These are phyloP conservation scores for Pristiophorus japonicus DNA, from an alignment of 2,113 vertebrate species.

Conservation along the genomic window DNA sequence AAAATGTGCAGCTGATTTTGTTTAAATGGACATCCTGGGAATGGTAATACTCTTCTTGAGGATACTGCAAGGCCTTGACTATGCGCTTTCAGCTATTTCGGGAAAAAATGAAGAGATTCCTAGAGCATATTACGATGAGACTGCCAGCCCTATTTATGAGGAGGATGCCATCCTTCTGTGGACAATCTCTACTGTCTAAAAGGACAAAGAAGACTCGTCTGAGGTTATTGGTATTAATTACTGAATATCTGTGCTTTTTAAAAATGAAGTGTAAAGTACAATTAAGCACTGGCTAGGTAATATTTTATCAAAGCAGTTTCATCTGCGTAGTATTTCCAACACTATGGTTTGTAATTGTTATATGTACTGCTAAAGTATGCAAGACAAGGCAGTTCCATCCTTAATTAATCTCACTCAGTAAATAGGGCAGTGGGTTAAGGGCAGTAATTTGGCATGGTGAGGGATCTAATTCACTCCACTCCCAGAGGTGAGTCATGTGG, in stretches of 20 bases:
- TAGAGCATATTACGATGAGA: background rate
- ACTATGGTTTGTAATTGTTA: background rate
- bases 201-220: background rate
- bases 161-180: background rate
- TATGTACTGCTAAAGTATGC: too few relatives aligned
- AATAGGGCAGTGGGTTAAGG: background rate
- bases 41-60: background rate
- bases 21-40: background rate
- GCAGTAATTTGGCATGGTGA: background rate
- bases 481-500: background rate
- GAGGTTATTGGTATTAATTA: background rate
- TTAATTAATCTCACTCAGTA: background rate
- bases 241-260: too few relatives aligned
- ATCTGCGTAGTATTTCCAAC: background rate
- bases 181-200: background rate
- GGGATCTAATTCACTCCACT: background rate
- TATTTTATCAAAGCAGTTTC: constrained; percentile 4
- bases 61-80: background rate
- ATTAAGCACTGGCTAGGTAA: background rate
- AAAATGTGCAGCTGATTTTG: background rate
- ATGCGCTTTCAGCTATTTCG: background rate
- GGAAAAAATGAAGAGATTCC: background rate
- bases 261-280: too few relatives aligned
- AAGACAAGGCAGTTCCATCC: background rate
- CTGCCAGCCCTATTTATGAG: background rate